Base-by-base conservation (phyloP, 2,113 vertebrate genomes). In the Nothocercus julius region DNA sequence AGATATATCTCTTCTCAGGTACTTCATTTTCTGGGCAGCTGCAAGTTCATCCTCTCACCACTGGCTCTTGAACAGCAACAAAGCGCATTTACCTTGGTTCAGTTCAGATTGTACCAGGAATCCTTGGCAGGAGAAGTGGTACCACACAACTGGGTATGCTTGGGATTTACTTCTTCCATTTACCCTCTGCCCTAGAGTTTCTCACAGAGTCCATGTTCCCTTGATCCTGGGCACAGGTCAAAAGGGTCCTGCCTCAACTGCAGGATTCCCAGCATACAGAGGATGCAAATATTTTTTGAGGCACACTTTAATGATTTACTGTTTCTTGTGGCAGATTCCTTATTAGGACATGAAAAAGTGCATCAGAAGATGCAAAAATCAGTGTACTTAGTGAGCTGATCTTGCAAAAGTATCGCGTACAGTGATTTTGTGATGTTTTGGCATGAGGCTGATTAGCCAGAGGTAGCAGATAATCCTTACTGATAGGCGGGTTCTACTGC, bases 131-230 rank as follows among this genome's bases (percentile, higher is more conserved):
- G 47, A 13, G 5, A 92, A 85, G 18, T n/a, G 18, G 11, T 13
- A 82, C 13, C 0, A 0, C 30, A 8, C 20, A 73, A 49, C 1
- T 18, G 7, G 11, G 45, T 3, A 2, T 36, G 44, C 53, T 83
- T 19, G 36, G 73, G 58, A 90, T 56, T 9, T 56, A 30, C 54
- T 69, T 63, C 64, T 81, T 34, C 36, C 45, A 19, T 1, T 72
- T 75, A 63, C 28, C 19, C 38, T 19, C 38, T 75, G 4, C 12
- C n/a, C 21, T 27, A 44, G 34, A 75, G 19, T 49, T 89, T 75
- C 25, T 11, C 45, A 11, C 9, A 7, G 42, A 58, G 14, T 63
- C n/a, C 59, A 7, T 64, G 45, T 24, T 81, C 38, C 61, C 67
- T 85, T 79, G 34, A 82, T 53, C 44, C 7, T 4, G 2, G 16